Evolutionary conservation across 2,797 vertebrate genomes (phyloP).

Genomic region (Anabas testudineus): DNA sequence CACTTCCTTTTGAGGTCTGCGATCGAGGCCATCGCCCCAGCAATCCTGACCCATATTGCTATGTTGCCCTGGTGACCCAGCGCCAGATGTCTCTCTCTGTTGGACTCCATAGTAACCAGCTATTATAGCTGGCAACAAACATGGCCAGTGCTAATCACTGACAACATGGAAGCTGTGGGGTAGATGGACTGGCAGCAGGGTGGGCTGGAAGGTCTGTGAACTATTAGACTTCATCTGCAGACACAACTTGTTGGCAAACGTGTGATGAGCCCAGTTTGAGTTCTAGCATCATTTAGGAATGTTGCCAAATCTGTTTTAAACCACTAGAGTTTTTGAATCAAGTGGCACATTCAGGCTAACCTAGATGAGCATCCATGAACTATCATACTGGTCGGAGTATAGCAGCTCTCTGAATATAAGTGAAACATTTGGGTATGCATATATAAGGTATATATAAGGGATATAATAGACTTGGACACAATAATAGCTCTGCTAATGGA

Average conservation of each 20-base stretch:
- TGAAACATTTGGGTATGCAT: background rate
- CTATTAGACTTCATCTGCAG: conserved; percentile 36
- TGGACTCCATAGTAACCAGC: conserved; percentile 57
- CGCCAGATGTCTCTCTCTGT: conserved; percentile 75
- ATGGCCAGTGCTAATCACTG: conserved; percentile 59
- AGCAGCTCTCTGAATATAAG: background rate
- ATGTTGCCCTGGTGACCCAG: conserved; percentile 50
- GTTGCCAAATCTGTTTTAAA: conserved; percentile 2
- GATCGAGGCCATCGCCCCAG: conserved; percentile 36
- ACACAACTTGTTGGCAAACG: conserved; percentile 9
- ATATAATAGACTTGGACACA: no score
- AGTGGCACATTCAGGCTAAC: background rate
- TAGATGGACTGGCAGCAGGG: conserved; percentile 45
- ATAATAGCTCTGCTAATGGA: conserved; percentile 13
- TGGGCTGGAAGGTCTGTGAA: conserved; percentile 34
- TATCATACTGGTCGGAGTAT: background rate
- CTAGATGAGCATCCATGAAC: background rate
- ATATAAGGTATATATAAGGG: no score
- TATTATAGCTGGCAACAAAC: conserved; percentile 53
- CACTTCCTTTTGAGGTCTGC: conserved; percentile 26
- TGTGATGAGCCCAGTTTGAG: background rate
- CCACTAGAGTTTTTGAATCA: background rate
- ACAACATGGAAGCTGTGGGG: conserved; percentile 56
- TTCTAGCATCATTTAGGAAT: conserved; percentile 1
- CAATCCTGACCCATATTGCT: conserved; percentile 39